phyloP scores from a whole-genome alignment of 1,140 invertebrate species.

The Heliconius nattereri region DNA sequence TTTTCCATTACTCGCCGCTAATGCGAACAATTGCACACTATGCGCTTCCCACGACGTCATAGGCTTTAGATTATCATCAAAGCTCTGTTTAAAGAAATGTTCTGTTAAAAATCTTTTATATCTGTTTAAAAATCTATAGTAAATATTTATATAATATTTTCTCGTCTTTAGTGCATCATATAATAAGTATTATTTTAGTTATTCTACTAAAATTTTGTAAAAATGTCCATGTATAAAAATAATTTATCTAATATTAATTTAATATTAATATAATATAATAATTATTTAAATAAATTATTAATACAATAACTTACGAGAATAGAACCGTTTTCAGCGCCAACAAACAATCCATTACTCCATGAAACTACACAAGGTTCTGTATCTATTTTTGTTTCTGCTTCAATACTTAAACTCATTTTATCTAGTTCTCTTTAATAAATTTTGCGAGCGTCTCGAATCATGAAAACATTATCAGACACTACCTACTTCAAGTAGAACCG shows the following conservation, averaged over 20 bases:
- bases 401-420: slow-evolving; percentile 61
- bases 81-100: slow-evolving; percentile 52
- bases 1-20: slow-evolving; percentile 55
- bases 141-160: background rate
- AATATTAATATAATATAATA: too few species aligned
- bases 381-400: slow-evolving; percentile 58
- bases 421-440: background rate
- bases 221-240: too few species aligned
- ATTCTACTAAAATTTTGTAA: too few species aligned
- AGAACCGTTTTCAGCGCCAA: slow-evolving; percentile 65
- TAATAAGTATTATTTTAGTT: too few species aligned
- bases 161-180: too few species aligned
- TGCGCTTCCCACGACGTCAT: slow-evolving; percentile 63
- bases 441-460: slow-evolving; percentile 27
- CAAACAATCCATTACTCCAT: slow-evolving; percentile 62
- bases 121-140: slow-evolving; percentile 17
- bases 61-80: slow-evolving; percentile 56
- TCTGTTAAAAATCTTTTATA: too few species aligned
- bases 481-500: slow-evolving; percentile 6
- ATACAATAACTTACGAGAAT: slow-evolving; percentile 59
- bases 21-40: slow-evolving; percentile 64
- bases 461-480: slow-evolving; percentile 22
- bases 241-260: too few species aligned
- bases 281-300: too few species aligned
- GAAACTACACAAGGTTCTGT: slow-evolving; percentile 66